Evolutionary conservation across 2,888 invertebrate genomes (phyloP).

Genomic region (Drosophila pegasa): DNA sequence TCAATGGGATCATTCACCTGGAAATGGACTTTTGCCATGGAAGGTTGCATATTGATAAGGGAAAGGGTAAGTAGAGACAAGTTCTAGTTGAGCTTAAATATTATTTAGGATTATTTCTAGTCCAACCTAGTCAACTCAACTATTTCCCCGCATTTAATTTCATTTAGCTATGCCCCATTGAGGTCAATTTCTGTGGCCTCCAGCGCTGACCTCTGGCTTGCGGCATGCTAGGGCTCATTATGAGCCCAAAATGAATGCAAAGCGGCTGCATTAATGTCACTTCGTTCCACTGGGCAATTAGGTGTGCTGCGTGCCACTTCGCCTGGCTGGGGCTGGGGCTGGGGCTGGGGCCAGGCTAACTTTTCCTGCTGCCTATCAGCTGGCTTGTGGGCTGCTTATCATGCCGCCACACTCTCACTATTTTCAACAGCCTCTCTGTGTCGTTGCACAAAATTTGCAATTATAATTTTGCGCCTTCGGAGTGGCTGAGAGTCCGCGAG

Average conservation of each 20-base stretch:
- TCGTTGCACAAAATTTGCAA: slow-evolving; percentile 70
- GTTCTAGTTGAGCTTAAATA: neutral
- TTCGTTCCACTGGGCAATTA: slow-evolving; percentile 50
- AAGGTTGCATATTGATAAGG: neutral
- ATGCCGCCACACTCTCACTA: slow-evolving; percentile 79
- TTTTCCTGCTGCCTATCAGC: slow-evolving; percentile 58
- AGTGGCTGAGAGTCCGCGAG: slow-evolving; percentile 43
- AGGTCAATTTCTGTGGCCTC: slow-evolving; percentile 11
- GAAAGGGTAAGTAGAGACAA: neutral
- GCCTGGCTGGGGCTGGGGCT: slow-evolving; percentile 12
- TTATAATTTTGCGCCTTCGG: slow-evolving; percentile 76
- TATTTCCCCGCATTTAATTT: slow-evolving; percentile 10
- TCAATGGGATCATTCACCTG: slow-evolving; percentile 39
- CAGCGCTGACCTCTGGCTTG: slow-evolving; percentile 46
- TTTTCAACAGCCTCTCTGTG: slow-evolving; percentile 13
- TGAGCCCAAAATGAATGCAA: slow-evolving; percentile 75
- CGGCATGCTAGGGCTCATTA: slow-evolving; percentile 60
- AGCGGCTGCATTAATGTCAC: slow-evolving; percentile 78
- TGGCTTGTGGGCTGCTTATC: slow-evolving; percentile 57
- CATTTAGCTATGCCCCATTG: slow-evolving; percentile 12
- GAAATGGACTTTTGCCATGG: slow-evolving; percentile 11
- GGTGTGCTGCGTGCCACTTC: slow-evolving; percentile 57
- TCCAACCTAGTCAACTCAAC: no score
- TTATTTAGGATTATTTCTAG: neutral
- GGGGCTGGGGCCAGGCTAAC: slow-evolving; percentile 1